phyloP scores from a whole-genome alignment of 2,113 vertebrate species.

The Gallinago paraguaiae region DNA sequence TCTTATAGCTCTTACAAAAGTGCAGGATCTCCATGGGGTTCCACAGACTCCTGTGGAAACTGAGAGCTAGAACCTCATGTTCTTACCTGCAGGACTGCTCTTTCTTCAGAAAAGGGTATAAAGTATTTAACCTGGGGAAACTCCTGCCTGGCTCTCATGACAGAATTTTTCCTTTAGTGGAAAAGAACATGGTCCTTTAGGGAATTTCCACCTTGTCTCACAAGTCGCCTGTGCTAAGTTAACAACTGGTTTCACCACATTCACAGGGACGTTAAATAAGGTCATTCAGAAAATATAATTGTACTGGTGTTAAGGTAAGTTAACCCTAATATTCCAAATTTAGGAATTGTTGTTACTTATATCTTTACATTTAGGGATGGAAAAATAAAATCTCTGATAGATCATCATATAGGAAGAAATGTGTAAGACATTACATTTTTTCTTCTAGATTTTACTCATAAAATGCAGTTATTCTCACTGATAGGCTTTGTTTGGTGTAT shows the following conservation, averaged over 20 bases:
- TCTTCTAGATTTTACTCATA: neutral
- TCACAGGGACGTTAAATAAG: neutral
- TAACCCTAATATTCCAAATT: neutral
- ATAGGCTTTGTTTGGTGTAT: neutral
- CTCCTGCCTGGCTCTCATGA: neutral
- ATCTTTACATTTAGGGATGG: neutral
- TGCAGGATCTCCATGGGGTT: neutral
- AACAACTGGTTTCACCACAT: neutral
- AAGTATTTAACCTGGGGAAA: neutral
- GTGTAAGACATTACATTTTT: neutral
- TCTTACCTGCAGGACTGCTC: neutral
- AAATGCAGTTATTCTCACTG: neutral
- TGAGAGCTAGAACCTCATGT: neutral
- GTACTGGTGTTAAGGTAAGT: neutral
- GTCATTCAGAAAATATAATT: neutral
- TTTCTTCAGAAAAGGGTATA: neutral
- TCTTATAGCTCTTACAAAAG: neutral
- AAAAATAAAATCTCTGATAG: neutral
- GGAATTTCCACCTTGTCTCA: neutral
- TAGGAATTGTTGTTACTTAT: neutral
- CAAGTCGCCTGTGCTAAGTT: neutral
- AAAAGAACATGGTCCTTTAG: neutral
- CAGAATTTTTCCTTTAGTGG: neutral
- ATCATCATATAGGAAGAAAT: neutral
- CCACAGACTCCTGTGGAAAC: neutral